Evolutionary conservation across 2,797 vertebrate genomes (phyloP).

Genomic region (Cebuella pygmaea): DNA sequence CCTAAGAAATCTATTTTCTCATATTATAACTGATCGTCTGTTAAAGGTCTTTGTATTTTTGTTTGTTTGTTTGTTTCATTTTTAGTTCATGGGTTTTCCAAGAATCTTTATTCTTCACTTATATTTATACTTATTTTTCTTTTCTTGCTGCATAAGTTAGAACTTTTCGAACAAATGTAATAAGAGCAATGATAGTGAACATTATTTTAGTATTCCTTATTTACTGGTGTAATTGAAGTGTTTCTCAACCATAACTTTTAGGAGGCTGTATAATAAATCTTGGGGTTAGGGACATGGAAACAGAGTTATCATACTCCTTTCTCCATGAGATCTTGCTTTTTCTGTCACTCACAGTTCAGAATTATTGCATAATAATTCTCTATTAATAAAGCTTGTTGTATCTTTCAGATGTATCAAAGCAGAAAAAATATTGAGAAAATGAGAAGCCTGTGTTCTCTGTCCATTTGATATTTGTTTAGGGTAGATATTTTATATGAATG

Average conservation of each 20-base stretch:
- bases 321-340: background rate
- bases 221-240: background rate
- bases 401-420: background rate
- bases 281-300: background rate
- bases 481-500: background rate
- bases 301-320: background rate
- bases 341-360: background rate
- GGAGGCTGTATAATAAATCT: background rate
- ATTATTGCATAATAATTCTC: background rate
- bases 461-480: background rate
- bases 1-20: background rate
- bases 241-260: background rate
- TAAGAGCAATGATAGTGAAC: background rate
- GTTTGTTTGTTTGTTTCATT: background rate
- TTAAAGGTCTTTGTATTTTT: background rate
- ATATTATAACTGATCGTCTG: background rate
- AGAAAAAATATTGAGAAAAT: background rate
- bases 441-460: background rate
- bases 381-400: background rate
- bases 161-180: background rate
- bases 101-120: slow-evolving; percentile 9
- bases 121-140: background rate
- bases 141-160: background rate
- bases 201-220: background rate
- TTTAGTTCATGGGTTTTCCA: background rate